phyloP scores from a whole-genome alignment of 2,113 vertebrate species.

The Mobula birostris region DNA sequence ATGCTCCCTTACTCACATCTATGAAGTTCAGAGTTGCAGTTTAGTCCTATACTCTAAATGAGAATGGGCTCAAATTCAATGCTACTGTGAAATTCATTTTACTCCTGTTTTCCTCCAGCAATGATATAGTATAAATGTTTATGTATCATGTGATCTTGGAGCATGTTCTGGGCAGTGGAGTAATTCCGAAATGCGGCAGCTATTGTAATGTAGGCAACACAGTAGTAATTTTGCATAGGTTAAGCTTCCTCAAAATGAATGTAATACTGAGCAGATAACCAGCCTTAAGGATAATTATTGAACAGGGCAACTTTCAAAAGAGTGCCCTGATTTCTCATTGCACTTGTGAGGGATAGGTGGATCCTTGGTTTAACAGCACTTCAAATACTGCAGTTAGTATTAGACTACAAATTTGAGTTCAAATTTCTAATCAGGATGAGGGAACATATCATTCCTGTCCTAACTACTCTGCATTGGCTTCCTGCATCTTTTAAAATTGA shows the following conservation, averaged over 20 bases:
- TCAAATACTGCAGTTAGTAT: not conserved
- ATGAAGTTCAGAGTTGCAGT: not conserved
- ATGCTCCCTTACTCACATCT: not conserved
- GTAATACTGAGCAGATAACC: not conserved
- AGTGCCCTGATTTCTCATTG: not conserved
- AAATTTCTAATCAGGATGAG: not conserved
- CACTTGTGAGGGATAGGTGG: too few relatives aligned
- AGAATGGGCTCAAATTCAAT: not conserved
- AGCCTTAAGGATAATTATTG: not conserved
- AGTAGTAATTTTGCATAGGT: not conserved
- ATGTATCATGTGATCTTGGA: not conserved
- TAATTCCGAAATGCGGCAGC: too few relatives aligned
- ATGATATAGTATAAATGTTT: not conserved
- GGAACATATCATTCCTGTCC: too few relatives aligned
- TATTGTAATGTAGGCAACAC: not conserved
- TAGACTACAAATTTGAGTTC: not conserved
- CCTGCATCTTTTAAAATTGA: too few relatives aligned
- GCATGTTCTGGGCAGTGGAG: not conserved
- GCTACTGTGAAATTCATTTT: not conserved
- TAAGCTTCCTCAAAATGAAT: too few relatives aligned
- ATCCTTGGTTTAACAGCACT: too few relatives aligned
- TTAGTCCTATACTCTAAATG: not conserved
- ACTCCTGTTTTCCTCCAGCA: not conserved
- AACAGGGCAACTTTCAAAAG: not conserved
- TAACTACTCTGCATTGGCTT: too few relatives aligned